These are phyloP conservation scores for Hippasteria phrygiana DNA, from an alignment of 53 echinoderm and acorn worm genomes.

Conservation along the genomic window DNA sequence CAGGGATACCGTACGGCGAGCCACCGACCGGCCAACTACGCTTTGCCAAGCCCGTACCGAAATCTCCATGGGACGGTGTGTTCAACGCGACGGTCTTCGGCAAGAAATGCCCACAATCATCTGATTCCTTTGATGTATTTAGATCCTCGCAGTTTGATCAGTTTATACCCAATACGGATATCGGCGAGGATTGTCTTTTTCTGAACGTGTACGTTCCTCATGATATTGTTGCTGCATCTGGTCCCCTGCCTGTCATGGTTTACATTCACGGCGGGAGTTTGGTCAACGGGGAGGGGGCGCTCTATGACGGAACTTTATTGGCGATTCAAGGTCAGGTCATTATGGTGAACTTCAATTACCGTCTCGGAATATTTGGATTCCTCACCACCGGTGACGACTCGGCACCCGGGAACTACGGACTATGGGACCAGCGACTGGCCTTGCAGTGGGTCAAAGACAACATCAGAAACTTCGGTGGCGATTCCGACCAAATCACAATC, in stretches of 20 bases:
- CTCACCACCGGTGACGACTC: slow-evolving; percentile 58
- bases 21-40: slow-evolving; percentile 65
- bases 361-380: slow-evolving; percentile 76
- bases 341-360: slow-evolving; percentile 58
- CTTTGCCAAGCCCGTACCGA: slow-evolving; percentile 67
- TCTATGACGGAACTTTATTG: background rate
- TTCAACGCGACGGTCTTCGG: slow-evolving; percentile 49
- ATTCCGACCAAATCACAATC: slow-evolving; percentile 68
- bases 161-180: background rate
- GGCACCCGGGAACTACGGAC: slow-evolving; percentile 63
- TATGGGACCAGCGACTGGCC: slow-evolving; percentile 67
- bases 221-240: background rate
- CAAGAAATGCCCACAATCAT: slow-evolving; percentile 50
- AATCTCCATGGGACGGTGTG: slow-evolving; percentile 54
- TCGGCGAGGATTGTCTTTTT: slow-evolving; percentile 70
- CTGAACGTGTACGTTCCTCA: slow-evolving; percentile 70
- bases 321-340: background rate
- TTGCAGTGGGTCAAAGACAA: slow-evolving; percentile 74
- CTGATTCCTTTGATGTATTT: background rate
- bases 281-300: background rate
- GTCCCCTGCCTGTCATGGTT: slow-evolving; percentile 70
- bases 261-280: background rate
- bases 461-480: slow-evolving; percentile 70
- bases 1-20: slow-evolving; percentile 66
- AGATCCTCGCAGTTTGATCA: background rate